Base-by-base conservation (phyloP, 1,140 invertebrate species). In the Hyles euphorbiae region DNA sequence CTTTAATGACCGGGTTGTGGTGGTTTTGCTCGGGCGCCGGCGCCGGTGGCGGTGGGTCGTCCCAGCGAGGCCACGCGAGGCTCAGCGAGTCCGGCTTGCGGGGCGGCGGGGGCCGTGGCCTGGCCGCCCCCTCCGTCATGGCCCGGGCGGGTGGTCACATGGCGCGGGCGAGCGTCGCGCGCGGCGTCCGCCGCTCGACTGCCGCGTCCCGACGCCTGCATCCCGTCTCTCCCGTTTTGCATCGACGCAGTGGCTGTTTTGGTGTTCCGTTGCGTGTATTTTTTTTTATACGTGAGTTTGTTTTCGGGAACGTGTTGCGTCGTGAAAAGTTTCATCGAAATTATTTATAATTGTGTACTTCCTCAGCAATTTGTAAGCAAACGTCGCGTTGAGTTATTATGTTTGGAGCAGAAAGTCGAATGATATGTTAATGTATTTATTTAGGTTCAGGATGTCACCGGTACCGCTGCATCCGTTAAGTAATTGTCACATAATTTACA, bases 51-150 rank as follows among this genome's bases (percentile, higher is more conserved):
- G 86, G 86, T 5, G 83, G 87, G 50, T 84, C 83, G 34, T 88
- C 84, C 78, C 82, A 82, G 60, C 76, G 80, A 33, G 81, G 75
- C 76, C 79, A 85, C 5, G 70, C 68, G 36, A 85, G 77, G 55
- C 73, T 76, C 57, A 87, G 70, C 56, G 78, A 81, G 76, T 87
- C 78, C 56, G 84, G 84, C 72, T 87, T 87, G 61, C 82, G 82
- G 77, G 84, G 83, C 79, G 84, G 84, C 76, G 82, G 79, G 61
- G 84, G 84, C 81, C 81, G 72, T 51, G 77, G 81, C 79, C 81
- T 73, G 69, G 73, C 81, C 78, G 81, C 81, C 78, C 79, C 81
- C 73, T 82, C 82, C 70, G 76, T 83, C 83, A 83, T 83, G 74
- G 72, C 73, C 36, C 22, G 70, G 70, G 63, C 69, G 72, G 68